Percentiles rank a stretch among this genome's conserved stretches.
These are phyloP conservation scores for Ifrita kowaldi DNA, from an alignment of 2,113 vertebrate genomes.

Conservation along the genomic window DNA sequence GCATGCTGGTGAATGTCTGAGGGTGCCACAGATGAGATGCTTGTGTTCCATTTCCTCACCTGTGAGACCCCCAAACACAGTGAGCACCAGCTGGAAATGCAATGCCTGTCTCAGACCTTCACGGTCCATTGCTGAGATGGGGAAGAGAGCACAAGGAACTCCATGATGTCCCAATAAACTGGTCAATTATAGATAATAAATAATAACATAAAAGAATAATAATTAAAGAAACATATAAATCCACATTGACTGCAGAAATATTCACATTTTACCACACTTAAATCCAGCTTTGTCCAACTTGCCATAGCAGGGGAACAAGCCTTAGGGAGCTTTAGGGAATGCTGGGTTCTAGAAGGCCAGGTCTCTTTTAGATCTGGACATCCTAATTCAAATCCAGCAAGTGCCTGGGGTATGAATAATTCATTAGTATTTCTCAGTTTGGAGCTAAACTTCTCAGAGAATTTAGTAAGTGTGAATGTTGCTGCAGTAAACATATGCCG, in stretches of 20 bases:
- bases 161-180: background rate
- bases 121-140: rapidly evolving
- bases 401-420: conserved; percentile 34
- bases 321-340: background rate
- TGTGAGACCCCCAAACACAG: background rate
- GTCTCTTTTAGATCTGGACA: conserved; percentile 17
- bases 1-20: background rate
- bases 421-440: conserved; percentile 55
- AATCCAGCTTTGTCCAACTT: background rate
- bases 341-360: background rate
- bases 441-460: conserved; percentile 49
- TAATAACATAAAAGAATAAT: background rate
- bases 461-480: conserved; percentile 47
- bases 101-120: background rate
- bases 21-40: background rate
- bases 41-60: background rate
- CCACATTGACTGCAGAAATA: background rate
- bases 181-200: background rate
- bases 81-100: background rate
- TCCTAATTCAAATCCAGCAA: conserved; percentile 35
- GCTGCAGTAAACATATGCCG: conserved; percentile 62
- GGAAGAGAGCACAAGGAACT: background rate
- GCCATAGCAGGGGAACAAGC: background rate
- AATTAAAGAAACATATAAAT: background rate
- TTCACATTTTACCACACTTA: background rate